Percentiles rank a stretch among this genome's conserved stretches.
phyloP scores from a whole-genome alignment of 2,797 vertebrate species.

The Acanthiza pusilla region DNA sequence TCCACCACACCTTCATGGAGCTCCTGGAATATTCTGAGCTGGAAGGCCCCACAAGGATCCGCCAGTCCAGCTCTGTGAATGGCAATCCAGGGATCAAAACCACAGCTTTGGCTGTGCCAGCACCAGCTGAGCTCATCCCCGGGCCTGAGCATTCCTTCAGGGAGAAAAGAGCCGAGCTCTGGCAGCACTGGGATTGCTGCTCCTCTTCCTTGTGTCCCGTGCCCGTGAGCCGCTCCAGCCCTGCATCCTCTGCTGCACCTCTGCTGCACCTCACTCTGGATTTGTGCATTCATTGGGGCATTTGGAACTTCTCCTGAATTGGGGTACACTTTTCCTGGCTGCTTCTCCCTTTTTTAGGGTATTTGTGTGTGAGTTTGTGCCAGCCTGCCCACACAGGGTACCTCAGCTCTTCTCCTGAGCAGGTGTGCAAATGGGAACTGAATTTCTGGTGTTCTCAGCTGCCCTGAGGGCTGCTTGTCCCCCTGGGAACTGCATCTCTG shows the following conservation, averaged over 20 bases:
- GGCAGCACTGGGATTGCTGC: not conserved
- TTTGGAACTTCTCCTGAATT: not conserved
- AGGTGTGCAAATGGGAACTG: not conserved
- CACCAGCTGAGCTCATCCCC: not conserved
- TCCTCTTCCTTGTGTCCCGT: not conserved
- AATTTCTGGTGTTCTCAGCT: not conserved
- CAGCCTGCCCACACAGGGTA: not conserved
- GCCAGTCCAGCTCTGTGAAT: accelerated
- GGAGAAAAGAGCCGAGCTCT: not conserved
- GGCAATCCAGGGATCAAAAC: not conserved
- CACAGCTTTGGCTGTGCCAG: not conserved
- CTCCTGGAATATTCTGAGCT: accelerated
- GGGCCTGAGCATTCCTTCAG: not conserved
- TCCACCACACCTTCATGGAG: not conserved
- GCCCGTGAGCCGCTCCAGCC: not conserved
- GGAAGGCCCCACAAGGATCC: not conserved
- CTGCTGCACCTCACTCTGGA: not conserved
- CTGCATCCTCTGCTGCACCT: not conserved
- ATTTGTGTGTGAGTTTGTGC: not conserved
- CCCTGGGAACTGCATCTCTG: not conserved
- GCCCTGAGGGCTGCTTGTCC: not conserved
- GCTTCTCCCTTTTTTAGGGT: not conserved
- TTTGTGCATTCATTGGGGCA: not conserved
- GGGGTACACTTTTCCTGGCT: not conserved
- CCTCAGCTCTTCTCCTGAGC: not conserved